Percentiles rank a stretch among this genome's conserved stretches.
phyloP scores from a whole-genome alignment of 2,888 invertebrate genomes.

The Cephus runcator region DNA sequence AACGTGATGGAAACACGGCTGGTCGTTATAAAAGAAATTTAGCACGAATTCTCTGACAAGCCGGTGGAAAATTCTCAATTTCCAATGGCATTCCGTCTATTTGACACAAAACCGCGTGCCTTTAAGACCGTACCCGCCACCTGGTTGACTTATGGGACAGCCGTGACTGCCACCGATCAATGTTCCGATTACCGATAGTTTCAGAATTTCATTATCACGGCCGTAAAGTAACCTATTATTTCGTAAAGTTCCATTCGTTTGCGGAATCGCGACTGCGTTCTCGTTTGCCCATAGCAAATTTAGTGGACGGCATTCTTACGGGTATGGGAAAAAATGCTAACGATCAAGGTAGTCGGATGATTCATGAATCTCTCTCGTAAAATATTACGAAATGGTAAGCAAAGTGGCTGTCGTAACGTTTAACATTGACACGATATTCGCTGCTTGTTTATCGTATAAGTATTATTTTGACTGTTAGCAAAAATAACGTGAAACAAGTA shows the following conservation, averaged over 20 bases:
- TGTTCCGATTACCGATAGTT: constrained; percentile 58
- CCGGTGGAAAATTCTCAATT: background rate
- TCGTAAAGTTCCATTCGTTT: constrained; percentile 38
- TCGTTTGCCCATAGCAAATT: background rate
- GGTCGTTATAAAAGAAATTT: background rate
- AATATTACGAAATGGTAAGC: background rate
- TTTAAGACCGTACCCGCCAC: background rate
- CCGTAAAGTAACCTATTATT: constrained; percentile 52
- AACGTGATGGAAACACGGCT: background rate
- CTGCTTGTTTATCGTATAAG: background rate
- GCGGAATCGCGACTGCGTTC: background rate
- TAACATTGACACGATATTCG: background rate
- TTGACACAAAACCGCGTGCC: background rate
- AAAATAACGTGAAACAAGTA: background rate
- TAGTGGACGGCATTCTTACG: background rate
- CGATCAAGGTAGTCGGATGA: background rate
- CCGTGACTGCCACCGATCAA: constrained; percentile 52
- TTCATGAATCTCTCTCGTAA: background rate
- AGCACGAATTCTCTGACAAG: background rate
- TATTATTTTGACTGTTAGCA: background rate
- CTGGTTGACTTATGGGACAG: constrained; percentile 32
- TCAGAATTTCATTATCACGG: constrained; percentile 59
- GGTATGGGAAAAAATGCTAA: background rate
- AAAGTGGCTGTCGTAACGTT: background rate
- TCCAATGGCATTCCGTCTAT: background rate